A percentile compares a stretch with the other conserved stretches of the same genome.
Conservation (phyloP, 2,797 vertebrate species). For the Aldrovandia affinis region DNA sequence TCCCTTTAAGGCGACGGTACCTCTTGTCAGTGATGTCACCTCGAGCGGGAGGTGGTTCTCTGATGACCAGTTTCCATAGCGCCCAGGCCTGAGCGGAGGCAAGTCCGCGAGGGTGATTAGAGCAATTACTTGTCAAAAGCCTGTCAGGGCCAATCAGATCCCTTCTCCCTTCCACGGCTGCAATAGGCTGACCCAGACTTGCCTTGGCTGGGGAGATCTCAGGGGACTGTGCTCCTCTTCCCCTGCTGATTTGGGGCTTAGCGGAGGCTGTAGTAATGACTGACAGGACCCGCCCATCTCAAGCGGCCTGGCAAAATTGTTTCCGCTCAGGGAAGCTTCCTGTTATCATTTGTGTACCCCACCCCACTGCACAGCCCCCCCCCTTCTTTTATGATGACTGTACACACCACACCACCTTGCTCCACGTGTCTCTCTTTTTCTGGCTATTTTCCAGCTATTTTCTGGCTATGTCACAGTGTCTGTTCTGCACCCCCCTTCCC, state of each 20-base stretch:
- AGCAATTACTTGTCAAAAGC: constrained; percentile 77
- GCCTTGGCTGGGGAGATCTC: constrained; percentile 63
- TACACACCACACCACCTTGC: too few relatives aligned
- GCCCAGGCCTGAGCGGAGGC: constrained; percentile 55
- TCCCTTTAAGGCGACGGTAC: constrained; percentile 45
- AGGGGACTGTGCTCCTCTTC: constrained; percentile 55
- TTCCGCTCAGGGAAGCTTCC: not conserved
- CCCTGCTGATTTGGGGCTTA: constrained; percentile 27
- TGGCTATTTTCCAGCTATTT: not conserved
- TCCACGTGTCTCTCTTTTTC: too few relatives aligned
- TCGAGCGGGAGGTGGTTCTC: constrained; percentile 61
- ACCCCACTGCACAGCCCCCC: not conserved
- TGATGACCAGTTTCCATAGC: constrained; percentile 66
- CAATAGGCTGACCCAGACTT: constrained; percentile 66
- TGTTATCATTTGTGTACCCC: not conserved
- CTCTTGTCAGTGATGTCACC: constrained; percentile 74
- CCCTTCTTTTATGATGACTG: too few relatives aligned
- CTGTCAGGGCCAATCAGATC: constrained; percentile 75
- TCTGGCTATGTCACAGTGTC: not conserved
- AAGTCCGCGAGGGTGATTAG: constrained; percentile 68
- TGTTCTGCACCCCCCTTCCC: not conserved
- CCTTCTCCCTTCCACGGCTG: constrained; percentile 53
- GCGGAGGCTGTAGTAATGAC: not conserved
- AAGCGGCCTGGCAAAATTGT: not conserved
- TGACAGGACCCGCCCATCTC: not conserved